A percentile compares a stretch with the other conserved stretches of the same genome.
These are phyloP conservation scores for Halcyon senegalensis DNA, from an alignment of 2,113 vertebrate species.

Conservation along the genomic window DNA sequence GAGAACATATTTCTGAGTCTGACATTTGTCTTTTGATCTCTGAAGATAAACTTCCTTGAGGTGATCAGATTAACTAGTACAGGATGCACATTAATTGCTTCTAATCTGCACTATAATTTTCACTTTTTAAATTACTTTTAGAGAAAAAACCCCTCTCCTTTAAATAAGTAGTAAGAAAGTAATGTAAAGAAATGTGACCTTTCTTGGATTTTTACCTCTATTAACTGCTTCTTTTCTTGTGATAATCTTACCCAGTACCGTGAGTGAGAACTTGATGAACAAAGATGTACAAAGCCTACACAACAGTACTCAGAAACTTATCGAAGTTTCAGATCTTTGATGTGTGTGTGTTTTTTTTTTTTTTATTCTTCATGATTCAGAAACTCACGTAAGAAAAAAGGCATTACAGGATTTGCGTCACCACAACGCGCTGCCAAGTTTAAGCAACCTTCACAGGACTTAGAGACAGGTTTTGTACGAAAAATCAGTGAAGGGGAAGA, in stretches of 20 bases:
- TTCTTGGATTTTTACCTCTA: slow-evolving; percentile 29
- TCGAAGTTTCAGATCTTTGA: slow-evolving; percentile 65
- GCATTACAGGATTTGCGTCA: slow-evolving; percentile 23
- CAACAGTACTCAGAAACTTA: slow-evolving; percentile 63
- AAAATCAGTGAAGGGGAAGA: not conserved
- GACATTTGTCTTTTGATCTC: slow-evolving; percentile 11
- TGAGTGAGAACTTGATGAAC: slow-evolving; percentile 10
- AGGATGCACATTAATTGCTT: not conserved
- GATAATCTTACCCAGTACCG: not conserved
- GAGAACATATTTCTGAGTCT: not conserved
- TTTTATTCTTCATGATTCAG: slow-evolving; percentile 26
- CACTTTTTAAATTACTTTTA: not conserved
- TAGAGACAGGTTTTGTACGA: not conserved
- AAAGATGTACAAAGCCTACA: slow-evolving; percentile 37
- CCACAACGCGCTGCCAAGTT: not conserved
- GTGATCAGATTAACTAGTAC: not conserved
- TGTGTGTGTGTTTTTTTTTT: not conserved
- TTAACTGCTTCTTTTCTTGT: not conserved
- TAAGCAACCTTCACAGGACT: not conserved
- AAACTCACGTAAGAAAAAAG: slow-evolving; percentile 35
- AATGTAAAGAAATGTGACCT: slow-evolving; percentile 7
- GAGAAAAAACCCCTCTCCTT: not conserved
- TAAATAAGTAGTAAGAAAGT: not conserved
- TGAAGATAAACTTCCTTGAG: slow-evolving; percentile 37
- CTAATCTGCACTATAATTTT: not conserved